A percentile compares a stretch with the other conserved stretches of the same genome.
Evolutionary conservation across 2,888 invertebrate genomes (phyloP).

Genomic region (Chrysina gloriosa): DNA sequence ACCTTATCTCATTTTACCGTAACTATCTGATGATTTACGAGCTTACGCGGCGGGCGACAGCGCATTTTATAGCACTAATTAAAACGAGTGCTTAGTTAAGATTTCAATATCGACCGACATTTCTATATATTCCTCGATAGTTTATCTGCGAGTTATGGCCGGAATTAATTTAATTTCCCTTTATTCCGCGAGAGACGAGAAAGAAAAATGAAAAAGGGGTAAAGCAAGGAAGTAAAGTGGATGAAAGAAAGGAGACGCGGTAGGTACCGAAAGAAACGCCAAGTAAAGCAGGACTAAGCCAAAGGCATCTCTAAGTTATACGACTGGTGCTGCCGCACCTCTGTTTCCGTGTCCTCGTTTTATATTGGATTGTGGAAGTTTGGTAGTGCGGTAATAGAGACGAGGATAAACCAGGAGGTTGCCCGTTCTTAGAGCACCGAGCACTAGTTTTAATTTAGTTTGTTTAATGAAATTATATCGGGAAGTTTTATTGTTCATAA

Average conservation of each 20-base stretch:
- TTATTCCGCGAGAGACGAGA: neutral
- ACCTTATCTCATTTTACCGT: neutral
- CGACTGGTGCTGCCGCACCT: neutral
- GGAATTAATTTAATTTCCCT: conserved; percentile 17
- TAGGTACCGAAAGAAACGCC: neutral
- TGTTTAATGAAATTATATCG: conserved; percentile 36
- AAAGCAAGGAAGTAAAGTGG: neutral
- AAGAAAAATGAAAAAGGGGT: neutral
- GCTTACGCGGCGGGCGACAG: neutral
- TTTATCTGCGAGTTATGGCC: conserved; percentile 13
- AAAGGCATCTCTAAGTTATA: conserved; percentile 15
- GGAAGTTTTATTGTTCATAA: conserved; percentile 33
- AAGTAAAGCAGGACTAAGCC: neutral
- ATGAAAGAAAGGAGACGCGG: neutral
- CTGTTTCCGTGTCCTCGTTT: conserved; percentile 7
- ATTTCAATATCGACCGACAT: conserved; percentile 2
- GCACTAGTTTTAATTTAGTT: conserved; percentile 27
- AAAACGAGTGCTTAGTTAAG: conserved; percentile 24
- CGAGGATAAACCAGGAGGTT: neutral
- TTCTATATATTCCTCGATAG: conserved; percentile 13
- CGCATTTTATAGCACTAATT: conserved; percentile 8
- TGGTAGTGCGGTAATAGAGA: conserved; percentile 3
- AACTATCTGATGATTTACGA: neutral
- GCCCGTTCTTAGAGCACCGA: neutral
- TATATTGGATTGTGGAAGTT: conserved; percentile 23